These are phyloP conservation scores for Strix uralensis DNA, from an alignment of 2,113 vertebrate genomes.

Conservation along the genomic window DNA sequence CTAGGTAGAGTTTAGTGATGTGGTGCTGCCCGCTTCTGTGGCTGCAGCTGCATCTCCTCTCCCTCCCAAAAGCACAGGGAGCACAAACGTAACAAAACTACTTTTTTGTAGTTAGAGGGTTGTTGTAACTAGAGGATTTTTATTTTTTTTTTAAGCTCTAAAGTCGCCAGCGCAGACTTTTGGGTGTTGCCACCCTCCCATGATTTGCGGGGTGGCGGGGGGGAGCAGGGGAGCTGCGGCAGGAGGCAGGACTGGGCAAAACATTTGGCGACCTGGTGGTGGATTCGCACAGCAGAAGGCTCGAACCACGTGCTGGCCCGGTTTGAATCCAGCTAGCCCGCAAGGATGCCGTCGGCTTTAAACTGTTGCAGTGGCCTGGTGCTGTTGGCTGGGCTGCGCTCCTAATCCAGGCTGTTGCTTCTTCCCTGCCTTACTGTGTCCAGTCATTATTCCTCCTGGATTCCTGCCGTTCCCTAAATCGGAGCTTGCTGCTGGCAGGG, in stretches of 20 bases:
- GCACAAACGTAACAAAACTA: background rate
- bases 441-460: background rate
- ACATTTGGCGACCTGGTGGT: accelerated
- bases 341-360: too few species aligned
- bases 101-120: background rate
- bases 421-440: background rate
- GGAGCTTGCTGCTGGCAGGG: background rate
- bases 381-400: background rate
- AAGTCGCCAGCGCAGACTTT: background rate
- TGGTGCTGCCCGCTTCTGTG: accelerated
- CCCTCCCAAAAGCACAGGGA: background rate
- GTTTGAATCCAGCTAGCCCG: accelerated
- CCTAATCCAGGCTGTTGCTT: background rate
- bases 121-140: background rate
- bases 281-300: background rate
- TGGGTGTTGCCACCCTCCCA: accelerated
- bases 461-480: background rate
- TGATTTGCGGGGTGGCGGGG: background rate
- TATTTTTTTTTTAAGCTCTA: background rate
- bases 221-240: background rate
- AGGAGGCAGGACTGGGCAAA: background rate
- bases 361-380: background rate
- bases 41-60: background rate
- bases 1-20: background rate
- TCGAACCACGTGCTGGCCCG: accelerated